Base-by-base conservation (phyloP, 1,140 invertebrate species). In the Stegodyphus mimosarum region DNA sequence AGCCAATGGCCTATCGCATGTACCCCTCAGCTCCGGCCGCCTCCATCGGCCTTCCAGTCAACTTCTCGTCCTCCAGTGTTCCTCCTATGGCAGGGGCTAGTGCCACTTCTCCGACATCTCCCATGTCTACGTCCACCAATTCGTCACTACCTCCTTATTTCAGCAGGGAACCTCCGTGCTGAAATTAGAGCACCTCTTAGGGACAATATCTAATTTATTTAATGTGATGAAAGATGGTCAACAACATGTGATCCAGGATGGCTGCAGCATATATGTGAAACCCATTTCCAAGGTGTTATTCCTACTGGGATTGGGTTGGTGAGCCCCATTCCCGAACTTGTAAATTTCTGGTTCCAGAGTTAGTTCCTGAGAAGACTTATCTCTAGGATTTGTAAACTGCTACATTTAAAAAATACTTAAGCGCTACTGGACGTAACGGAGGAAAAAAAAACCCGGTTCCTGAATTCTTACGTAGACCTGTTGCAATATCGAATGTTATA, bases 1-100 rank as follows among this genome's bases (percentile, higher is more conserved):
- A 95, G 92, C 97, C 94, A 64, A 91, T 97, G 89, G 95, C 96
- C 55, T 97, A 96, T 91, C 93, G 96, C 89, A 76, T 90, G 60
- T 89, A 89, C 66, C 89, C 89, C 0, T n/a, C 48, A 5, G 83
- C 67, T 10, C 67, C 83, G 3, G 33, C 83, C 5, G 69, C 74
- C 10, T 17, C 74, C 53, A 53, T 72, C 50, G 74, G 74, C 18
- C 64, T 72, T 17, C 75, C 75, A 33, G 60, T 67, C 52, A 60
- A 70, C 67, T 70, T 55, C 17, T 73, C 72, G 6, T 70, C 67
- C 11, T 71, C 83, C 48, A 55, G 71, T 48, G 73, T 67, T n/a
- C 50, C 73, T 55, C 72, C 81, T 6, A 64, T 66, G 5, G 50
- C 73, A 10, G 51, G 49, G n/a, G 15, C 50, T n/a, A 71, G 51